Percentiles rank a stretch among this genome's conserved stretches.
Conservation (phyloP, 1,140 invertebrate species). For the Popillia japonica region DNA sequence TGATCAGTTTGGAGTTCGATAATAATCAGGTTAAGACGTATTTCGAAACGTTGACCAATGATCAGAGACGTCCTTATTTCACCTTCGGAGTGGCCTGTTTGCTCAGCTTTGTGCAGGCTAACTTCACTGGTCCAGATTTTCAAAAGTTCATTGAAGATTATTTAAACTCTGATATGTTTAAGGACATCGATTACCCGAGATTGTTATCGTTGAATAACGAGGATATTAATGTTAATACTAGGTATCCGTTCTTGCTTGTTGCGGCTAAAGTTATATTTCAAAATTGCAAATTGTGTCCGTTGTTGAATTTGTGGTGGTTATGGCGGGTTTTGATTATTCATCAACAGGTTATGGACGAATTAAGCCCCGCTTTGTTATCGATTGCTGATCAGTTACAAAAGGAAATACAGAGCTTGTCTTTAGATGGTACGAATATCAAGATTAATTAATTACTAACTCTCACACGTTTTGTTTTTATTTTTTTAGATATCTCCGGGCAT, state of each 20-base stretch:
- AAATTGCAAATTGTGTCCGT: conserved; percentile 52
- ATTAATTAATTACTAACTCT: too few species aligned
- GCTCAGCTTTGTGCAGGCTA: conserved; percentile 79
- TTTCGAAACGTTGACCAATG: conserved; percentile 35
- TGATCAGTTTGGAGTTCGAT: conserved; percentile 35
- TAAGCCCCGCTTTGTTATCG: conserved; percentile 70
- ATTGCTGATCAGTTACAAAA: conserved; percentile 68
- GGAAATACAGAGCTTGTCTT: conserved; percentile 56
- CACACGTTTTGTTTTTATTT: conserved; percentile 10
- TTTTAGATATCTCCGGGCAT: conserved; percentile 58
- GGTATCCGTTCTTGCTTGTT: conserved; percentile 71
- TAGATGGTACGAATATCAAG: conserved; percentile 54
- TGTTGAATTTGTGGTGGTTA: conserved; percentile 73
- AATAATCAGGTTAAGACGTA: conserved; percentile 19
- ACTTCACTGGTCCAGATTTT: conserved; percentile 79
- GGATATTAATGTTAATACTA: conserved; percentile 72
- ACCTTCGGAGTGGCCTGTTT: conserved; percentile 68
- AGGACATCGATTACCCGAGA: conserved; percentile 58
- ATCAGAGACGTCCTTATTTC: conserved; percentile 48
- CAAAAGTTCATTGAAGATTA: conserved; percentile 58
- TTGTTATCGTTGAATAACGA: conserved; percentile 67
- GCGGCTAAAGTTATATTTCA: conserved; percentile 72
- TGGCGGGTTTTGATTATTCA: conserved; percentile 76
- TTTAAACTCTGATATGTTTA: conserved; percentile 61
- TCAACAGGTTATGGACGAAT: conserved; percentile 78